A percentile compares a stretch with the other conserved stretches of the same genome.
phyloP scores from a whole-genome alignment of 2,888 invertebrate species.

The Linnaemya tessellans region DNA sequence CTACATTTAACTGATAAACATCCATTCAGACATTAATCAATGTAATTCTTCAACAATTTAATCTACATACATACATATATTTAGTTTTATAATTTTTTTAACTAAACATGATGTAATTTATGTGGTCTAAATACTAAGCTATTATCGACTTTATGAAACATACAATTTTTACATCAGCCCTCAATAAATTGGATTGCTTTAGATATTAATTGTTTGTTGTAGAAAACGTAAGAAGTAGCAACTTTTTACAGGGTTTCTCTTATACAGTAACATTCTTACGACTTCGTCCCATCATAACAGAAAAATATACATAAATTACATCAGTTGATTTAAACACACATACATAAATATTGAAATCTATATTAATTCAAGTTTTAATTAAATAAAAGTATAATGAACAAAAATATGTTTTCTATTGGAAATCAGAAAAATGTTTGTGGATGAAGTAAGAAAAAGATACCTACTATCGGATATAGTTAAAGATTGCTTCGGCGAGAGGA shows the following conservation, averaged over 20 bases:
- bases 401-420: background rate
- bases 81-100: background rate
- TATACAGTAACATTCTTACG: background rate
- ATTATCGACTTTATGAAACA: slow-evolving; percentile 8
- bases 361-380: slow-evolving; percentile 51
- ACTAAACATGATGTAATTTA: slow-evolving; percentile 24
- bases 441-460: no score
- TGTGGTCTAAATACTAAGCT: background rate
- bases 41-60: slow-evolving; percentile 30
- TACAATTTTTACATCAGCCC: slow-evolving; percentile 4
- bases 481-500: no score
- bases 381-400: slow-evolving; percentile 40
- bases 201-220: background rate
- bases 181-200: background rate
- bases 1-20: slow-evolving; percentile 46
- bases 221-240: no score
- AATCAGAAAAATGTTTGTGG: no score
- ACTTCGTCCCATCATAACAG: background rate
- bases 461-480: no score
- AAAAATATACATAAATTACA: slow-evolving; percentile 27
- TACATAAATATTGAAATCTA: slow-evolving; percentile 47
- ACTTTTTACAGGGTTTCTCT: background rate
- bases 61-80: slow-evolving; percentile 3
- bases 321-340: slow-evolving; percentile 16
- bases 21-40: slow-evolving; percentile 24